These are phyloP conservation scores for Clytia hemisphaerica DNA, from an alignment of 30 jellyfish, hydroid and myxozoan species.

Conservation along the genomic window DNA sequence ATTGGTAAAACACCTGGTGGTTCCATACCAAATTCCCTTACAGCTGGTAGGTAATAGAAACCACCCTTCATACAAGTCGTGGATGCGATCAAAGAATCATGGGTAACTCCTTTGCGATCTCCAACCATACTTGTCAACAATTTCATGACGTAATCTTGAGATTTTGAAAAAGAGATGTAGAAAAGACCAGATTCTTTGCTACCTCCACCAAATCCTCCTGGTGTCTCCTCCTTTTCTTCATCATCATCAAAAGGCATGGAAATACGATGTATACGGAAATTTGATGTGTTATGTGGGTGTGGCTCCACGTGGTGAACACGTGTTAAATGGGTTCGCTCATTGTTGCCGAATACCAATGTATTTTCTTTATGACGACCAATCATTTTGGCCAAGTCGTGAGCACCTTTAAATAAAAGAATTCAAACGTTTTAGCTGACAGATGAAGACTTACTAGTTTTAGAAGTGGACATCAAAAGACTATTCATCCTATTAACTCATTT, in stretches of 20 bases:
- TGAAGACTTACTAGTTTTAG: too few relatives aligned
- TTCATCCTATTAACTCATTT: too few relatives aligned
- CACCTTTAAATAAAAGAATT: not conserved
- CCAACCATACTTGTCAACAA: slow-evolving; percentile 7
- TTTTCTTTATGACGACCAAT: slow-evolving; percentile 22
- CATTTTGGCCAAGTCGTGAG: slow-evolving; percentile 13
- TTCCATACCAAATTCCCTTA: slow-evolving; percentile 5
- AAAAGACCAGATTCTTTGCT: slow-evolving; percentile 22
- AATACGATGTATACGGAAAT: slow-evolving; percentile 13
- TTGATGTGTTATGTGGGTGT: not conserved
- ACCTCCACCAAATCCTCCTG: slow-evolving; percentile 35
- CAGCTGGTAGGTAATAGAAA: slow-evolving; percentile 20
- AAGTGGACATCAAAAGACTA: too few relatives aligned
- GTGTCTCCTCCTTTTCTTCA: not conserved
- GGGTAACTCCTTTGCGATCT: not conserved
- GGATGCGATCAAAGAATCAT: slow-evolving; percentile 8
- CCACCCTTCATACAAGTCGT: slow-evolving; percentile 9
- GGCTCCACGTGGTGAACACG: slow-evolving; percentile 2
- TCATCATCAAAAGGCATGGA: slow-evolving; percentile 13
- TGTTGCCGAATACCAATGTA: slow-evolving; percentile 4
- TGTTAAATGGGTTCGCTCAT: slow-evolving; percentile 11
- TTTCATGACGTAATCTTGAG: not conserved
- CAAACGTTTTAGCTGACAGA: too few relatives aligned
- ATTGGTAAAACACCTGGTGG: not conserved
- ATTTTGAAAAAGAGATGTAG: slow-evolving; percentile 21